Base-by-base conservation (phyloP, 2,113 vertebrate genomes). In the Solea senegalensis region DNA sequence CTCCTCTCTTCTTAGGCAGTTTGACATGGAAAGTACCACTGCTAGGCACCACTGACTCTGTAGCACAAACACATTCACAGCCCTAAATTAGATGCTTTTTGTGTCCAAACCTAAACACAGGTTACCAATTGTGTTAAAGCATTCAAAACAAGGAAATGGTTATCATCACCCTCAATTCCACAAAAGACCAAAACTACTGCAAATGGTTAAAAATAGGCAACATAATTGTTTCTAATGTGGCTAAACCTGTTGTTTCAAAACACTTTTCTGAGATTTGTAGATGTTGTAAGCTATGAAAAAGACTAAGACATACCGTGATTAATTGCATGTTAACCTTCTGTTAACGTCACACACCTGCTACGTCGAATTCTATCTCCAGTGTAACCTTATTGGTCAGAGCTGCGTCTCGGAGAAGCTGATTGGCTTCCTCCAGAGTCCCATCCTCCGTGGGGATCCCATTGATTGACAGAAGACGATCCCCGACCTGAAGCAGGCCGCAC, bases 1-100 rank as follows among this genome's bases (percentile, higher is more conserved):
- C 96, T 8, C 97, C 97, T 64, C 96, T 95, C 86, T 96, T 97
- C 94, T 98, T 99, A 50, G 97, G 97, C 72, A 99, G 94, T 90
- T 99, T 99, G 78, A 99, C 96, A 0, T 98, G 97, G 88, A 99
- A 99, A 2, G 98, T 99, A 11, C 98, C 98, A 1, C 98, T 99
- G 85, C 97, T 99, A 3, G 98, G 97, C 76, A 99, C 95, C 73
- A 99, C 96, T 0, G 98, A 99, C 89, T 99, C 98, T 94, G 79
- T 0, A 14, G 62, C 9, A 46, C 13, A 78, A 3, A 54, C 49
- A 76, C 2, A 48, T 12, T 21, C 2, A 52, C n/a, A 48, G 4
- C 44, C 11, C 11, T 48, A 34, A 21, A 34, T 34, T 34, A 34
- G 34, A 34, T 34, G 34, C 34, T 34, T 34, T 34, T 34, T 34